A percentile compares a stretch with the other conserved stretches of the same genome.
Evolutionary conservation across 2,113 vertebrate species (phyloP).

Genomic region (Pseudolaguvia tuberculata): DNA sequence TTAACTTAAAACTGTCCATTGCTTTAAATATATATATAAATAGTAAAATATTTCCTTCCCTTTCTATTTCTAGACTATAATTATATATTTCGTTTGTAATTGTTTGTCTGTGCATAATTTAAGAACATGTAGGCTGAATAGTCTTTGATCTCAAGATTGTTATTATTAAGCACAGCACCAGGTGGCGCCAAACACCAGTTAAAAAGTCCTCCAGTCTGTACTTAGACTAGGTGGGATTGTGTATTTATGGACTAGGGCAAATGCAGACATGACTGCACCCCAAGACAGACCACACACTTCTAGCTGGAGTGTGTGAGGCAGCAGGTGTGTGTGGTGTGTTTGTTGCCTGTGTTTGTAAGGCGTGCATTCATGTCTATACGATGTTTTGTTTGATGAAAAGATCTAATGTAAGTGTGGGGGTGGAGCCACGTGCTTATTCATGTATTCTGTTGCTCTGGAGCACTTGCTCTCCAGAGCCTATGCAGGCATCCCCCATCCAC

Average conservation of each 20-base stretch:
- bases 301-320: conserved; percentile 8
- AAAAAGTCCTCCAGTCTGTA: background rate
- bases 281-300: conserved; percentile 10
- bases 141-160: background rate
- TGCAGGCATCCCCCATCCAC: conserved; percentile 1
- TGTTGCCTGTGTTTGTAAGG: conserved; percentile 34
- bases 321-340: background rate
- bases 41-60: background rate
- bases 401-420: conserved; percentile 27
- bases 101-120: too few species aligned
- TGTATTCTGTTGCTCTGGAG: conserved; percentile 21
- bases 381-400: conserved; percentile 25
- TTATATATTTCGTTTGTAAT: too few species aligned
- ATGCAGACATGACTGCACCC: conserved; percentile 30
- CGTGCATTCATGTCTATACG: conserved; percentile 24
- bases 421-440: conserved; percentile 40
- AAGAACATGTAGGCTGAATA: too few species aligned
- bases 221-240: conserved; percentile 15
- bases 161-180: conserved; percentile 28
- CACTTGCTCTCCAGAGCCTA: background rate
- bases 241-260: conserved; percentile 17
- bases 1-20: too few species aligned
- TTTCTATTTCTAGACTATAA: background rate
- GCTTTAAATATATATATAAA: too few species aligned
- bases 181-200: conserved; percentile 39